Evolutionary conservation across 2,113 vertebrate genomes (phyloP).

Genomic region (Hyla sarda): DNA sequence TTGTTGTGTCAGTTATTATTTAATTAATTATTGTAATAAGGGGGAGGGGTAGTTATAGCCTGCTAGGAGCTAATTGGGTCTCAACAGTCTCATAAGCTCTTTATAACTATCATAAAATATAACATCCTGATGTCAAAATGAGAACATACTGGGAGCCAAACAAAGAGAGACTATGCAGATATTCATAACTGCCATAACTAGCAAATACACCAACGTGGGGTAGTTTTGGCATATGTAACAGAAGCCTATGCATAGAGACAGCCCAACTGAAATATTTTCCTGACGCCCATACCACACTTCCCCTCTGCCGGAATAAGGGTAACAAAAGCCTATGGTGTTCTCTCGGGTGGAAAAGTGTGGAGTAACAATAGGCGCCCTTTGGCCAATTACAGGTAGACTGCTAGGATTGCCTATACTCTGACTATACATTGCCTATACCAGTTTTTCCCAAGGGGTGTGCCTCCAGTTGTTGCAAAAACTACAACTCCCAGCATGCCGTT

Average conservation of each 20-base stretch:
- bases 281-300: background rate
- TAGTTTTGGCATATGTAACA: background rate
- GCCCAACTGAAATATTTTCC: background rate
- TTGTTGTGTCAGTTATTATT: too few relatives aligned
- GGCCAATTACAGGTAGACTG: background rate
- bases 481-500: too few relatives aligned
- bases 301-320: background rate
- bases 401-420: background rate
- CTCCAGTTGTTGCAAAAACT: too few relatives aligned
- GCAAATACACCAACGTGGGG: background rate
- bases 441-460: too few relatives aligned
- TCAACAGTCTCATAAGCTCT: slow-evolving; percentile 30
- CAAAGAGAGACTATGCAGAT: background rate
- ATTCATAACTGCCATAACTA: background rate
- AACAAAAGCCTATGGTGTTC: background rate
- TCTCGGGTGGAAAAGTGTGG: background rate
- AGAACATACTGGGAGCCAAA: background rate
- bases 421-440: too few relatives aligned
- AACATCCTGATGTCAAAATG: background rate
- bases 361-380: background rate
- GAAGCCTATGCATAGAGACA: background rate
- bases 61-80: too few relatives aligned
- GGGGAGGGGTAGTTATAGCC: too few relatives aligned
- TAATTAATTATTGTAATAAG: too few relatives aligned
- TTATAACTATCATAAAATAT: background rate